These are phyloP conservation scores for Hemichromis elongatus DNA, from an alignment of 2,113 vertebrate genomes.

Conservation along the genomic window DNA sequence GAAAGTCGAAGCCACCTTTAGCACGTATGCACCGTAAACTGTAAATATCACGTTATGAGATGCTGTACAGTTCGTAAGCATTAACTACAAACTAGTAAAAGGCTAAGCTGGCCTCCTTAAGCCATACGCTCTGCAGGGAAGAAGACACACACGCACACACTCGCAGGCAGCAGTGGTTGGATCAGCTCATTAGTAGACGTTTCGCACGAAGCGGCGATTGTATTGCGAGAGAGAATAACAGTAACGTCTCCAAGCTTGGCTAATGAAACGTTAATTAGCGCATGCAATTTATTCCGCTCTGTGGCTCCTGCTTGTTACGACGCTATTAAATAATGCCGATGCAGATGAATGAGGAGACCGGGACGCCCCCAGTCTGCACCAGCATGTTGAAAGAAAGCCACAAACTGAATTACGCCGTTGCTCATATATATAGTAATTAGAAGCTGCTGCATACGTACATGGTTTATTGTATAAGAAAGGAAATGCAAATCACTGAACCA, in stretches of 20 bases:
- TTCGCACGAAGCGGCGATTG: slow-evolving; percentile 29
- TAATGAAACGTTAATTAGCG: slow-evolving; percentile 53
- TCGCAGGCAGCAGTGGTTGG: background rate
- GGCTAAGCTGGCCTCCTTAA: slow-evolving; percentile 14
- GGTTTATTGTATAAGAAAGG: slow-evolving; percentile 6
- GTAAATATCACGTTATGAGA: slow-evolving; percentile 11
- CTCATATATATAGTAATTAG: background rate
- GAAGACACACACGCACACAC: background rate
- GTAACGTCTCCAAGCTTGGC: background rate
- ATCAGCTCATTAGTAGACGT: slow-evolving; percentile 19
- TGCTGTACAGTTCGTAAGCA: slow-evolving; percentile 27
- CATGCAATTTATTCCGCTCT: background rate
- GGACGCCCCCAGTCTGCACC: background rate
- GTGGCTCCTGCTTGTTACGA: slow-evolving; percentile 2
- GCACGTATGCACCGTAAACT: slow-evolving; percentile 10
- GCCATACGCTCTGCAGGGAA: slow-evolving; percentile 38
- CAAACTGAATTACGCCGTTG: background rate
- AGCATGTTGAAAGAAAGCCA: background rate
- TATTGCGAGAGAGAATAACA: slow-evolving; percentile 3
- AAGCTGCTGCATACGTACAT: background rate
- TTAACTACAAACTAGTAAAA: background rate
- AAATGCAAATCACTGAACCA: background rate
- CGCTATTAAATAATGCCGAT: background rate
- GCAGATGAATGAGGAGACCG: slow-evolving; percentile 1
- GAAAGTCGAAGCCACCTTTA: background rate